Conservation (phyloP, 2,888 invertebrate species). For the Atethmia centrago region DNA sequence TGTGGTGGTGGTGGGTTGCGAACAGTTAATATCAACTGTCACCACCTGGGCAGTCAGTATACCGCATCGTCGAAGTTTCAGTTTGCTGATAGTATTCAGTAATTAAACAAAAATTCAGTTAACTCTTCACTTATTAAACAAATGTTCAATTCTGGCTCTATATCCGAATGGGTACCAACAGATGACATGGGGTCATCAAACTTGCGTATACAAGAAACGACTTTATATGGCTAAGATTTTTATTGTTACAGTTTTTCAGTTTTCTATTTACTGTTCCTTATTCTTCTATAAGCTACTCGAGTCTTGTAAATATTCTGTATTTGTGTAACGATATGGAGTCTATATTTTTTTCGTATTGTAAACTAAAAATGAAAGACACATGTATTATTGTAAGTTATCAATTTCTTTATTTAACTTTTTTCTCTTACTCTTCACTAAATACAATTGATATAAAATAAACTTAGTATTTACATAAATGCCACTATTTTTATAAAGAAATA, state of each 20-base stretch:
- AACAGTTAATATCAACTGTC: neutral
- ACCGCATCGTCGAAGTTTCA: neutral
- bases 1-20: neutral
- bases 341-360: neutral
- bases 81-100: neutral
- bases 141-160: no score
- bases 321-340: neutral
- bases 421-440: constrained; percentile 43
- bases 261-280: neutral
- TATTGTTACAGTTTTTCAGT: neutral
- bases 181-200: neutral
- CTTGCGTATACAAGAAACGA: neutral
- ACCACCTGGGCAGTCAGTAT: no score
- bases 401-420: constrained; percentile 60
- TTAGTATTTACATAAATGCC: constrained; percentile 68
- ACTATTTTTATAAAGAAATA: constrained; percentile 53
- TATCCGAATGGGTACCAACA: no score
- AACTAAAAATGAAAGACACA: constrained; percentile 42
- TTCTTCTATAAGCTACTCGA: neutral
- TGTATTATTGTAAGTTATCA: constrained; percentile 48
- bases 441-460: constrained; percentile 47
- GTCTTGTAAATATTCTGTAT: neutral
- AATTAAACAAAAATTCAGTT: neutral
- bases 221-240: neutral
- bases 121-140: no score